Conservation (phyloP, 2,888 invertebrate species). For the Eustalomyia histrio region DNA sequence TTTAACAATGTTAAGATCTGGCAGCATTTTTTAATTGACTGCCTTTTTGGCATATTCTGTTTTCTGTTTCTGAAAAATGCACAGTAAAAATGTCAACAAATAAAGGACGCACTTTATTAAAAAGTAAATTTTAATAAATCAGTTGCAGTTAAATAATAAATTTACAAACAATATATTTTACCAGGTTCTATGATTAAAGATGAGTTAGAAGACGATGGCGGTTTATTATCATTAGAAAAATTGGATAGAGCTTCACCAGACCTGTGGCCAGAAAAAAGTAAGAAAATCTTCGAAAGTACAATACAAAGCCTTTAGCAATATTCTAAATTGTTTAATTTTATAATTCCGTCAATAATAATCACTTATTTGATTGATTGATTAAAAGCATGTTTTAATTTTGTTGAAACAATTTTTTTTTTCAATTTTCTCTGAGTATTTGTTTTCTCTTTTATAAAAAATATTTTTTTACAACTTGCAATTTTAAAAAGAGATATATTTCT, state of each 20-base stretch:
- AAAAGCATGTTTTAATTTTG: too few species aligned
- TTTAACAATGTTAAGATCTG: too few species aligned
- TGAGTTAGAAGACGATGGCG: constrained; percentile 82
- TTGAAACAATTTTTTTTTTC: too few species aligned
- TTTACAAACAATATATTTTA: constrained; percentile 25
- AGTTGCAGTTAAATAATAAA: neutral
- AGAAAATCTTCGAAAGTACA: constrained; percentile 75
- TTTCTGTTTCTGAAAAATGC: too few species aligned
- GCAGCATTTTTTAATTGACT: too few species aligned
- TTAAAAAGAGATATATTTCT: neutral
- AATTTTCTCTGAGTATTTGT: too few species aligned
- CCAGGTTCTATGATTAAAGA: constrained; percentile 68
- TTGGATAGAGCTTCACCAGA: constrained; percentile 97
- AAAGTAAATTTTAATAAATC: constrained; percentile 56
- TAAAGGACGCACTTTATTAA: constrained; percentile 63
- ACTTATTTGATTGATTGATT: neutral
- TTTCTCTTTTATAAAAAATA: too few species aligned
- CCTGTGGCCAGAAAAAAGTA: constrained; percentile 97
- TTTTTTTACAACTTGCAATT: too few species aligned
- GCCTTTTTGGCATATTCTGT: too few species aligned
- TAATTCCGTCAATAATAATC: too few species aligned
- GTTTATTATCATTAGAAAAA: constrained; percentile 92
- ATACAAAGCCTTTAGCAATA: too few species aligned
- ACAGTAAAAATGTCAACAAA: constrained; percentile 54
- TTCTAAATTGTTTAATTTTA: too few species aligned